phyloP scores from a whole-genome alignment of 2,888 invertebrate genomes.

The Leucophora obtusa region DNA sequence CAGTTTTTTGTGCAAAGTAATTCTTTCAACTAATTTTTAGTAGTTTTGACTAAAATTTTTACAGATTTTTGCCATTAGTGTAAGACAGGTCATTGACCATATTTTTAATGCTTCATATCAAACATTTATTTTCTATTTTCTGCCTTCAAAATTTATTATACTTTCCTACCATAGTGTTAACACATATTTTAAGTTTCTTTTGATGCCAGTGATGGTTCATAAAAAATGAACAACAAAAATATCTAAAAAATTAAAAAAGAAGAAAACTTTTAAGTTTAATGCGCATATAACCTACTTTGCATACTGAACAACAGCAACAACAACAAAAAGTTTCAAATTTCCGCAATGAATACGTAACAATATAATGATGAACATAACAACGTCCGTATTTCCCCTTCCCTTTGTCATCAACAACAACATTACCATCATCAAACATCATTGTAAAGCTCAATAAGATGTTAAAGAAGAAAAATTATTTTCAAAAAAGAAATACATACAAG shows the following conservation, averaged over 20 bases:
- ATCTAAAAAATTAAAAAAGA: slow-evolving; percentile 10
- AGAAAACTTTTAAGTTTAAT: slow-evolving; percentile 49
- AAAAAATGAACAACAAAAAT: slow-evolving; percentile 3
- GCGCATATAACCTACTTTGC: slow-evolving; percentile 57
- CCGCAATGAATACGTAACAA: slow-evolving; percentile 48
- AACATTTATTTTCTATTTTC: too few species aligned
- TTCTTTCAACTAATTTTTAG: too few species aligned
- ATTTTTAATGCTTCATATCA: too few species aligned
- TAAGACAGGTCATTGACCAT: too few species aligned
- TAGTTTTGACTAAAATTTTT: too few species aligned
- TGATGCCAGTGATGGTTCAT: neutral
- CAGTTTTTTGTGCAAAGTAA: too few species aligned
- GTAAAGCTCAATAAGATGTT: neutral
- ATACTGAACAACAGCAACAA: slow-evolving; percentile 22
- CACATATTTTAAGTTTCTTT: neutral
- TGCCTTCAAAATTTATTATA: too few species aligned
- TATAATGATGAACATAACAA: slow-evolving; percentile 10
- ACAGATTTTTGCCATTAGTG: too few species aligned
- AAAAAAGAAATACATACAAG: neutral
- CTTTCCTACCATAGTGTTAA: too few species aligned
- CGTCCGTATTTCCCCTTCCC: slow-evolving; percentile 3
- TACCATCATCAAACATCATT: neutral
- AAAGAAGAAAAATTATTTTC: neutral
- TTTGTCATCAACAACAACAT: neutral
- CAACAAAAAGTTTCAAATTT: slow-evolving; percentile 39